Conservation (phyloP, 2,888 invertebrate species). For the Marronus borbonicus region DNA sequence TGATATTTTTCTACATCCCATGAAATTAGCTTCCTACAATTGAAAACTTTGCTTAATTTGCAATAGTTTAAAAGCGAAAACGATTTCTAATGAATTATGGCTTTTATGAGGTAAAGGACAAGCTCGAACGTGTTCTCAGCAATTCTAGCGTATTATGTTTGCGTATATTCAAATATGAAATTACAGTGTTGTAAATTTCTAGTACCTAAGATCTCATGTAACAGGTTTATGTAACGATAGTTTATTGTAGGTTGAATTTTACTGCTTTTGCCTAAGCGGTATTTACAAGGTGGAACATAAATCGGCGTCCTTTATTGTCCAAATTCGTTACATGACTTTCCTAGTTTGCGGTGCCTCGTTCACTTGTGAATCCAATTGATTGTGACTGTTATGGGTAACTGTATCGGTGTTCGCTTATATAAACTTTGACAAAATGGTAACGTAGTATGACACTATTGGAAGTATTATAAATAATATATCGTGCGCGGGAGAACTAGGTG, state of each 20-base stretch:
- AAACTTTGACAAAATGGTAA: conserved; percentile 39
- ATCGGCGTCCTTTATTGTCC: conserved; percentile 36
- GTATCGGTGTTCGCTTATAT: conserved; percentile 38
- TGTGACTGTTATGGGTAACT: conserved; percentile 34
- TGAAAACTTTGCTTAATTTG: too few species aligned
- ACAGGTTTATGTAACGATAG: too few species aligned
- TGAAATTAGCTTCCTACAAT: too few species aligned
- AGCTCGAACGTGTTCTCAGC: too few species aligned
- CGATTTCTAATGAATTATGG: too few species aligned
- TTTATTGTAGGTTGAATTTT: background rate
- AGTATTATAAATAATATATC: conserved; percentile 51
- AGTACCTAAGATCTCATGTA: too few species aligned
- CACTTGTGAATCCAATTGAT: conserved; percentile 41
- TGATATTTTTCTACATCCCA: too few species aligned
- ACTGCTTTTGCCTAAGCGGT: background rate
- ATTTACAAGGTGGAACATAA: conserved; percentile 10
- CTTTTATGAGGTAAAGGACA: too few species aligned
- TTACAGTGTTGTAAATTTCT: too few species aligned
- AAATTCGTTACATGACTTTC: conserved; percentile 2
- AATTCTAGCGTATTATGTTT: too few species aligned
- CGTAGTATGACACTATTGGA: conserved; percentile 50
- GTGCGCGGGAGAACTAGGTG: conserved; percentile 6
- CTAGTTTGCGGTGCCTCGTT: background rate
- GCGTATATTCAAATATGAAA: too few species aligned
- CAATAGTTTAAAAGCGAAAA: too few species aligned